Evolutionary conservation across 2,797 vertebrate genomes (phyloP).

Genomic region (Cirrhinus molitorella): DNA sequence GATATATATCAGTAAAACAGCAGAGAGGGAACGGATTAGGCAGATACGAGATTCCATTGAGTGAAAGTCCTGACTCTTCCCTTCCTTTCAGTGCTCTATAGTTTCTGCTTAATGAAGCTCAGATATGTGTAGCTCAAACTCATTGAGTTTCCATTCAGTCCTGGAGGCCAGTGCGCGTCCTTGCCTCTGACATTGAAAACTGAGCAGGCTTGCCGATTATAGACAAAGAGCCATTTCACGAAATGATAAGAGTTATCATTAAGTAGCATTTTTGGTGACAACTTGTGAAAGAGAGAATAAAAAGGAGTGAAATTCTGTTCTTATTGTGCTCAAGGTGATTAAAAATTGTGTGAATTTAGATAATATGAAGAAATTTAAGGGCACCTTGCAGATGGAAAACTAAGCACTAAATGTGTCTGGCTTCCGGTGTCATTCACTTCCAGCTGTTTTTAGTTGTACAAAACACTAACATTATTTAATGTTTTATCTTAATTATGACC

Average conservation of each 20-base stretch:
- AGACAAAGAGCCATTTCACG: conserved; percentile 29
- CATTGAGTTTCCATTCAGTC: conserved; percentile 50
- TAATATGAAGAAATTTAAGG: neutral
- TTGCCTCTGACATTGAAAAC: conserved; percentile 46
- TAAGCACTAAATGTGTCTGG: too few species aligned
- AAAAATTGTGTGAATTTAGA: conserved; percentile 16
- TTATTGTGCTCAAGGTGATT: conserved; percentile 27
- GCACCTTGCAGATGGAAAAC: neutral
- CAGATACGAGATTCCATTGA: conserved; percentile 74
- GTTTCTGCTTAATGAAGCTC: conserved; percentile 62
- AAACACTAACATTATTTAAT: too few species aligned
- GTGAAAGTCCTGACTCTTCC: conserved; percentile 79
- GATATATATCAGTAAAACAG: conserved; percentile 75
- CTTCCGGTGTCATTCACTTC: too few species aligned
- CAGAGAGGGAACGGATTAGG: conserved; percentile 63
- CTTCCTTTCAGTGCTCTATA: conserved; percentile 72
- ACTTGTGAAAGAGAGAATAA: conserved; percentile 8
- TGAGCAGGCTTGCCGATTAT: conserved; percentile 23
- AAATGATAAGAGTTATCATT: conserved; percentile 25
- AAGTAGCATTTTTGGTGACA: conserved; percentile 11
- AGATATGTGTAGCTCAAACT: conserved; percentile 55
- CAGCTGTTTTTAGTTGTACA: too few species aligned
- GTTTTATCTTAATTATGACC: too few species aligned
- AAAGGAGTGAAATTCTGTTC: conserved; percentile 13
- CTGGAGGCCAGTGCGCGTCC: conserved; percentile 43